Percentiles rank a stretch among this genome's conserved stretches.
phyloP scores from a whole-genome alignment of 2,797 vertebrate species.

The Dendrocincla tyrannina region DNA sequence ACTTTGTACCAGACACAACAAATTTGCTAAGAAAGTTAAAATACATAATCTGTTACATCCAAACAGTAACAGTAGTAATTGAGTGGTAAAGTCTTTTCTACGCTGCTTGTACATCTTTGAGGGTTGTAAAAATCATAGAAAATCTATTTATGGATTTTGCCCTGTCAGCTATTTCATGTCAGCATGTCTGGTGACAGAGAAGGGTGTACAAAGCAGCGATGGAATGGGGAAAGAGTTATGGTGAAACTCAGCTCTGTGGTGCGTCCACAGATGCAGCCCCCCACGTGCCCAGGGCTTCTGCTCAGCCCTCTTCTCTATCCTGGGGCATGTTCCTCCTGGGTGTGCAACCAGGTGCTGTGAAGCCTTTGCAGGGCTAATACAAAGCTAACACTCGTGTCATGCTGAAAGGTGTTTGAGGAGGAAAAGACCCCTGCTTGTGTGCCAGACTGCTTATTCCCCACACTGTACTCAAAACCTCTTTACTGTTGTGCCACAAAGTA shows the following conservation, averaged over 20 bases:
- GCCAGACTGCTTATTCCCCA: background rate
- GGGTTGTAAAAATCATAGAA: background rate
- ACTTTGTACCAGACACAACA: background rate
- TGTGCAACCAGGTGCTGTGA: background rate
- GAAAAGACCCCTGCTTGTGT: constrained; percentile 32
- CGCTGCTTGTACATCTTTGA: background rate
- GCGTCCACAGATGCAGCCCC: background rate
- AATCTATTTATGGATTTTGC: background rate
- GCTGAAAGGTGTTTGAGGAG: background rate
- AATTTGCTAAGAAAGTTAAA: background rate
- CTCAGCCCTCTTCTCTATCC: background rate
- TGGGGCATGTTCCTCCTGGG: background rate
- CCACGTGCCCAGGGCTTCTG: rapidly evolving
- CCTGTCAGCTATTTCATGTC: background rate
- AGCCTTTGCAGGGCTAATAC: background rate
- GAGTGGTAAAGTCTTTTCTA: background rate
- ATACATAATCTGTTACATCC: background rate
- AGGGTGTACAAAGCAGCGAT: background rate
- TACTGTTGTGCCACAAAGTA: background rate
- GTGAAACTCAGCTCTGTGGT: rapidly evolving
- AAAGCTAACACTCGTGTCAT: background rate
- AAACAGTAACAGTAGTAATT: background rate
- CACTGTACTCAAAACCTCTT: constrained; percentile 17
- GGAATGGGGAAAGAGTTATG: rapidly evolving
- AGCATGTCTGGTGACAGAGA: background rate